phyloP scores from a whole-genome alignment of 2,888 invertebrate genomes.

The Eurytoma californica region DNA sequence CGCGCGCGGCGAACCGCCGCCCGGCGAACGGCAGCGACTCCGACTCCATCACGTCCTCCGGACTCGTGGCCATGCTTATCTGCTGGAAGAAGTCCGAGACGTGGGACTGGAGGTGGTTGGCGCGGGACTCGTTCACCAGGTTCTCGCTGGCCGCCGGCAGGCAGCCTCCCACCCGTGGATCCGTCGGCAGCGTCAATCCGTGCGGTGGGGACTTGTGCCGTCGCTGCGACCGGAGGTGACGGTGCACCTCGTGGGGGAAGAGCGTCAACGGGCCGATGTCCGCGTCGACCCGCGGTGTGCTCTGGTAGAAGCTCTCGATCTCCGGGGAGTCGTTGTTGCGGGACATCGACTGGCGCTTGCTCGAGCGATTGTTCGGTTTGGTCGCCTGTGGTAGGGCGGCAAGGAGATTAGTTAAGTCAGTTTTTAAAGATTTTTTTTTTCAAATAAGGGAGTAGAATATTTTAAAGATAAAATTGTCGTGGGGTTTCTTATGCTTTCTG shows the following conservation, averaged over 20 bases:
- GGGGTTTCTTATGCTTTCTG: no score
- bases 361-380: constrained; percentile 67
- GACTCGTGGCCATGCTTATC: constrained; percentile 72
- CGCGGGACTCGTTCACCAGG: constrained; percentile 69
- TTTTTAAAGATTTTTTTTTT: no score
- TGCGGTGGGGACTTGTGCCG: neutral
- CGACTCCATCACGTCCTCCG: constrained; percentile 73
- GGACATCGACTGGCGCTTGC: constrained; percentile 70
- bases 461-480: no score
- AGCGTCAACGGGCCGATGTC: constrained; percentile 72
- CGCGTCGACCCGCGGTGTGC: constrained; percentile 71
- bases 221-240: neutral
- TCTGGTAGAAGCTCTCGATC: constrained; percentile 71
- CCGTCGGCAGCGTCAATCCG: constrained; percentile 36
- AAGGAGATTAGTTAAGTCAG: neutral
- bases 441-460: no score
- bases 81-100: constrained; percentile 73
- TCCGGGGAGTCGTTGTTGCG: constrained; percentile 62
- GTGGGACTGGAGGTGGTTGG: constrained; percentile 68
- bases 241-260: constrained; percentile 59
- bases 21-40: constrained; percentile 64
- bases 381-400: constrained; percentile 63
- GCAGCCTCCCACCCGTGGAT: constrained; percentile 59
- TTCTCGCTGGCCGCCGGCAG: constrained; percentile 64
- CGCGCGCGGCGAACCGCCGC: neutral